Evolutionary conservation across 1,140 invertebrate genomes (phyloP), one percentile per base, ranked within the genome.

Genomic region (Armadillidium nasatum): DNA sequence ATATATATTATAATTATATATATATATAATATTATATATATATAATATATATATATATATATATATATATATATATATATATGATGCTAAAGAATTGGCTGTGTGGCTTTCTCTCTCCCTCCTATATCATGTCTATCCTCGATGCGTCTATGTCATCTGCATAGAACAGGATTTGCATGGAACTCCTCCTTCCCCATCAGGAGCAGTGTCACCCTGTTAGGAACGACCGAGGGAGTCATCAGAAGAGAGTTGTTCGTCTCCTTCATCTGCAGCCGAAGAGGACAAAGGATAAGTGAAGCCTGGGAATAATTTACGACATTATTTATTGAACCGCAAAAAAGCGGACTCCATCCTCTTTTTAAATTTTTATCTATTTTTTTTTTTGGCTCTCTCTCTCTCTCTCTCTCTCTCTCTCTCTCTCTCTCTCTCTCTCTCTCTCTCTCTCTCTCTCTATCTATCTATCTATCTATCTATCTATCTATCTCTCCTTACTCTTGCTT

Each of bases 171-270:
- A 60, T 60, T 60, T 60, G 50, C 50, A 60, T 60, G 11, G 11
- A 19, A 7, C 50, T 60, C 50, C 50, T 60, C 50, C 50, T 7
- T 4, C 50, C 50, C 50, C 50, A 60, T 60, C 50, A 60, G 50
- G 50, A 19, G 11, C 50, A 60, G 50, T 60, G 50, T 60, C 50
- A 60, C 50, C 50, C 50, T 60, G 50, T 60, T 60, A 60, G 50
- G 50, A 60, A 60, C 50, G 50, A 60, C 19, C 50, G 50, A 60
- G 50, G 50, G 50, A 60, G 50, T 60, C 50, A 60, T 60, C 50
- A 60, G 50, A 19, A 60, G 11, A 13, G 50, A 60, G 50, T 60
- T 60, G 11, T 60, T 60, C 50, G 19, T 60, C 50, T 60, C 50
- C 50, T 60, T 60, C 50, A 60, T 60, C 50, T 60, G 50, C 50